Conservation (phyloP, 2,797 vertebrate genomes). For the Pithecia hirsuta region DNA sequence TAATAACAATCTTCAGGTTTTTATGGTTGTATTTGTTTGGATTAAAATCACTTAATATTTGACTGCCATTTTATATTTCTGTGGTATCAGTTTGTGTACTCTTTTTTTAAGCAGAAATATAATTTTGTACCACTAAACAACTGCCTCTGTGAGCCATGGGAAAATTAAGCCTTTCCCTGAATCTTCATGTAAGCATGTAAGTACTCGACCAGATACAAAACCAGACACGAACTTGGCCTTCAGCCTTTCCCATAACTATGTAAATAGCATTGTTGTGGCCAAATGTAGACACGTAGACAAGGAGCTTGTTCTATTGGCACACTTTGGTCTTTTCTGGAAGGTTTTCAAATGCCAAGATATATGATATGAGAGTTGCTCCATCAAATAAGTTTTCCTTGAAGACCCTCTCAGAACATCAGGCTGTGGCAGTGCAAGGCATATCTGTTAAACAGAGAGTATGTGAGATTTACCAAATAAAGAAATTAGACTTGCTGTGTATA, state of each 20-base stretch:
- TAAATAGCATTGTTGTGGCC: neutral
- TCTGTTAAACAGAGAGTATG: neutral
- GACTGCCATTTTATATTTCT: conserved; percentile 5
- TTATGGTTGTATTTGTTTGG: neutral
- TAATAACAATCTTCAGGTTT: neutral
- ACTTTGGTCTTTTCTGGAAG: conserved; percentile 41
- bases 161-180: conserved; percentile 49
- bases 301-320: conserved; percentile 6
- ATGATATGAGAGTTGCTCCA: neutral
- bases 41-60: conserved; percentile 26
- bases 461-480: neutral
- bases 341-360: conserved; percentile 16
- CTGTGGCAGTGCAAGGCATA: no score
- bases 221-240: conserved; percentile 43
- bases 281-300: neutral
- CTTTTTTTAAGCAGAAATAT: conserved; percentile 27
- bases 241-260: conserved; percentile 30
- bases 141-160: conserved; percentile 18
- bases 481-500: neutral
- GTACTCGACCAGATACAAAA: conserved; percentile 32
- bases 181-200: conserved; percentile 31
- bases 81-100: conserved; percentile 32
- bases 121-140: conserved; percentile 15
- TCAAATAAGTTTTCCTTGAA: neutral
- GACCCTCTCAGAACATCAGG: neutral